These are phyloP conservation scores for Rhamnusium bicolor DNA, from an alignment of 2,888 invertebrate species.

Conservation along the genomic window DNA sequence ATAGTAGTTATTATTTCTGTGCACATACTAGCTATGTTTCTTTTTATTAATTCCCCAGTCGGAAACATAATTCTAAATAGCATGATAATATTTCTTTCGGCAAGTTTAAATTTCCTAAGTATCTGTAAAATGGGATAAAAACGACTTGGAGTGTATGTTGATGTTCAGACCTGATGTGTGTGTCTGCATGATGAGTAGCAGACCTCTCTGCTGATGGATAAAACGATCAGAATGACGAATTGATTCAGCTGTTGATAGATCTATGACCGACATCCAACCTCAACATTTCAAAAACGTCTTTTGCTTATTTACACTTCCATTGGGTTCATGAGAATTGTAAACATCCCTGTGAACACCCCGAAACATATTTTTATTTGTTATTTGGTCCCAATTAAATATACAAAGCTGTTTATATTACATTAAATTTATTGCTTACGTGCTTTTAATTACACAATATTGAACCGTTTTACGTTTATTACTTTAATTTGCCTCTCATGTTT, in stretches of 20 bases:
- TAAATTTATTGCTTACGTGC: slow-evolving; percentile 29
- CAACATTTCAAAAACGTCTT: slow-evolving; percentile 28
- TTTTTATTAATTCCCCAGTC: slow-evolving; percentile 2
- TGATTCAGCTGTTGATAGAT: slow-evolving; percentile 63
- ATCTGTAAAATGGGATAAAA: slow-evolving; percentile 49
- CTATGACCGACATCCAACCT: slow-evolving; percentile 59
- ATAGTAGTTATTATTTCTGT: background rate
- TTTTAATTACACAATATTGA: slow-evolving; percentile 24
- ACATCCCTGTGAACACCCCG: slow-evolving; percentile 25
- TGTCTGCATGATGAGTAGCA: slow-evolving; percentile 53
- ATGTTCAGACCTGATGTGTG: slow-evolving; percentile 41
- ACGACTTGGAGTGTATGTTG: slow-evolving; percentile 46
- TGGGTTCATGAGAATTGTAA: slow-evolving; percentile 30
- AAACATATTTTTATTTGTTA: slow-evolving; percentile 32
- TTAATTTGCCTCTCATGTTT: slow-evolving; percentile 25
- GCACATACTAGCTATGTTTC: background rate
- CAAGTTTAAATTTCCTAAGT: slow-evolving; percentile 44
- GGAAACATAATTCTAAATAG: slow-evolving; percentile 44
- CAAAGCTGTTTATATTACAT: slow-evolving; percentile 33
- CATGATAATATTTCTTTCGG: slow-evolving; percentile 47
- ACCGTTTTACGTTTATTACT: slow-evolving; percentile 28
- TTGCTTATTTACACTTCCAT: slow-evolving; percentile 24
- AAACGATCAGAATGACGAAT: slow-evolving; percentile 64
- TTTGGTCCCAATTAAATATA: slow-evolving; percentile 26
- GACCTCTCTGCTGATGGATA: slow-evolving; percentile 57